A percentile compares a stretch with the other conserved stretches of the same genome.
Evolutionary conservation across 2,888 invertebrate genomes (phyloP).

Genomic region (Spisula subtruncata): DNA sequence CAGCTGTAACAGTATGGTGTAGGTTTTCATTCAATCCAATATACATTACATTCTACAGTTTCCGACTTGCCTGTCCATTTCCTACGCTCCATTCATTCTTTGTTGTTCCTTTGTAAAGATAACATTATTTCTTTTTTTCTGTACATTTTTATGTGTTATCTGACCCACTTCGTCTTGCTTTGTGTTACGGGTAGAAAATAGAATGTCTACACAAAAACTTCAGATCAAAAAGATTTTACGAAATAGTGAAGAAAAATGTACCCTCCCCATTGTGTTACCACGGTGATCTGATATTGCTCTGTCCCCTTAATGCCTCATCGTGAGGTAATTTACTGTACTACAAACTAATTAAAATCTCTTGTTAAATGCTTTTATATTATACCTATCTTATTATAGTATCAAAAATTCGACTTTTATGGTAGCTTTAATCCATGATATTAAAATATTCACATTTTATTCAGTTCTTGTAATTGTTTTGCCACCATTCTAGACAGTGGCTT

Average conservation of each 20-base stretch:
- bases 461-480: no score
- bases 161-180: slow-evolving; percentile 1
- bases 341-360: background rate
- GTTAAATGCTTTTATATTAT: background rate
- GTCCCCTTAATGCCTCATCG: background rate
- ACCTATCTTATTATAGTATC: background rate
- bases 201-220: slow-evolving; percentile 5
- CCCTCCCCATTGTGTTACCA: background rate
- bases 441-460: no score
- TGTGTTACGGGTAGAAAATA: slow-evolving; percentile 6
- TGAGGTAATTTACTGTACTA: background rate
- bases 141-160: slow-evolving; percentile 12
- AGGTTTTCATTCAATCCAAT: background rate
- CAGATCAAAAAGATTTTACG: slow-evolving; percentile 10
- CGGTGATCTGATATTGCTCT: background rate
- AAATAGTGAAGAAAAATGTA: background rate
- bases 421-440: no score
- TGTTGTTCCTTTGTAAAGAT: background rate
- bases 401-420: background rate
- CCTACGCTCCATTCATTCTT: background rate
- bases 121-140: slow-evolving; percentile 16
- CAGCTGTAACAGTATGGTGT: slow-evolving; percentile 13
- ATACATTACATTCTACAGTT: slow-evolving; percentile 36
- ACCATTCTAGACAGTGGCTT: no score
- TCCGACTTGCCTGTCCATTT: slow-evolving; percentile 32